Percentiles rank a stretch among this genome's conserved stretches.
These are phyloP conservation scores for Stegodyphus mimosarum DNA, from an alignment of 1,140 invertebrate species.

Conservation along the genomic window DNA sequence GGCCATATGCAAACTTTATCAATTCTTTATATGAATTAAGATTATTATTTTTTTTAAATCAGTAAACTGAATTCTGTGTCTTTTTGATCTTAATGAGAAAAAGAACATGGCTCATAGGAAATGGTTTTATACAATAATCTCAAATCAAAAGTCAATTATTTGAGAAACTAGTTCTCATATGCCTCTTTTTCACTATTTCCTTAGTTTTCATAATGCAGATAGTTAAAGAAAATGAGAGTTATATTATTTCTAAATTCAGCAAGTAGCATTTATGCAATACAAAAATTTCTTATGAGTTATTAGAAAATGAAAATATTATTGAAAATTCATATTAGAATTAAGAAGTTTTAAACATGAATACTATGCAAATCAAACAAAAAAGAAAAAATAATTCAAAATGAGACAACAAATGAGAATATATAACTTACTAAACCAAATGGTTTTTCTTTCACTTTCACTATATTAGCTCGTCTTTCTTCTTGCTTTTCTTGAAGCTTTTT, in stretches of 20 bases:
- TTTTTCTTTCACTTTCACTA: constrained; percentile 63
- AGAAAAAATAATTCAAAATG: not conserved
- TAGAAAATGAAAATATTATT: not conserved
- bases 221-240: not conserved
- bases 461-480: constrained; percentile 63
- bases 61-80: too few relatives aligned
- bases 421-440: constrained; percentile 66
- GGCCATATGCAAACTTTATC: too few relatives aligned
- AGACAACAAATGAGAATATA: not conserved
- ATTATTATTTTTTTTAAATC: too few relatives aligned
- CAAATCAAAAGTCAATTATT: too few relatives aligned
- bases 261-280: not conserved
- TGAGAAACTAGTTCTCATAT: too few relatives aligned
- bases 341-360: not conserved
- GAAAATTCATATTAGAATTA: not conserved
- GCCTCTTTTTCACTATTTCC: too few relatives aligned
- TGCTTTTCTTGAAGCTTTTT: constrained; percentile 65
- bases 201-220: too few relatives aligned
- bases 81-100: too few relatives aligned
- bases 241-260: not conserved
- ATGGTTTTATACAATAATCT: too few relatives aligned
- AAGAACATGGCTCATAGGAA: too few relatives aligned
- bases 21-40: too few relatives aligned
- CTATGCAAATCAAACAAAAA: not conserved
- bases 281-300: not conserved